Evolutionary conservation across 2,797 vertebrate genomes (phyloP).

Genomic region (Sebastes nivosus): DNA sequence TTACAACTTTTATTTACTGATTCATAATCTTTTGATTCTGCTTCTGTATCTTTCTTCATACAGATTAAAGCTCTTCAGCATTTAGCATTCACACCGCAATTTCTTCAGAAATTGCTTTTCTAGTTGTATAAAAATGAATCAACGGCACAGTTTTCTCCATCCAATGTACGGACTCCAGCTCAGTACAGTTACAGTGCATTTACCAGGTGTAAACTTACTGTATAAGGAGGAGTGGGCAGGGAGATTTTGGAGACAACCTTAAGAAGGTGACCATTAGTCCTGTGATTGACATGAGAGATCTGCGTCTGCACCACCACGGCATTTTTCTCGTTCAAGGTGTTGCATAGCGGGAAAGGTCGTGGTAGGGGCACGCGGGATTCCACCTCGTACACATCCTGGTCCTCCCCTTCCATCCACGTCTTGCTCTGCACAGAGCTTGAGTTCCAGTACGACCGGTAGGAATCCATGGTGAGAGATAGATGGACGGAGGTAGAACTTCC

Average conservation of each 20-base stretch:
- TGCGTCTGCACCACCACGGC: conserved; percentile 92
- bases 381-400: conserved; percentile 92
- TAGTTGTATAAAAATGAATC: conserved; percentile 37
- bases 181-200: background rate
- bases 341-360: conserved; percentile 87
- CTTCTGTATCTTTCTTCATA: too few species aligned
- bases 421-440: conserved; percentile 72
- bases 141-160: background rate
- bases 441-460: conserved; percentile 86
- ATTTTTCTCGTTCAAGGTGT: conserved; percentile 88
- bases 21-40: too few species aligned
- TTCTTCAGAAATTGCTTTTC: too few species aligned
- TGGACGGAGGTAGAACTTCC: background rate
- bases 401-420: conserved; percentile 87
- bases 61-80: too few species aligned
- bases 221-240: conserved; percentile 95
- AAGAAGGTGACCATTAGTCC: conserved; percentile 88
- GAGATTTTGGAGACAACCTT: conserved; percentile 97
- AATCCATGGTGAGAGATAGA: conserved; percentile 85
- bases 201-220: conserved; percentile 86
- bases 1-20: too few species aligned
- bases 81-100: too few species aligned
- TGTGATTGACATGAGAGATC: conserved; percentile 90
- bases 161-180: background rate
- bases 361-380: conserved; percentile 95